Conservation (phyloP, 2,113 vertebrate genomes). For the Athene cunicularia region DNA sequence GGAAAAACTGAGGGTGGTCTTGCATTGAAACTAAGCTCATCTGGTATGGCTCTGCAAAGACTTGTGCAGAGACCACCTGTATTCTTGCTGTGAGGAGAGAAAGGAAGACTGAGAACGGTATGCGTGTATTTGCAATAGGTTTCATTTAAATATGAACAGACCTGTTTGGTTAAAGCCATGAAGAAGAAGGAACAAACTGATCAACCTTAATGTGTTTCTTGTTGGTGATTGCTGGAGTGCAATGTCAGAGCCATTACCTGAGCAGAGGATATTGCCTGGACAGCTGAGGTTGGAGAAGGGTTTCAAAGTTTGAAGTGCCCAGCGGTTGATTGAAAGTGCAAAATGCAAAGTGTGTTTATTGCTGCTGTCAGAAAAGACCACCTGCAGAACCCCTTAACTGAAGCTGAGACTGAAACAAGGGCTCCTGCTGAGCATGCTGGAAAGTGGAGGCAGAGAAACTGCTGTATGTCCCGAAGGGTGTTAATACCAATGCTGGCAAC, state of each 20-base stretch:
- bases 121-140: neutral
- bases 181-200: neutral
- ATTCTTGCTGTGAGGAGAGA: neutral
- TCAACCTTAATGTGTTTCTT: neutral
- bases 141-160: neutral
- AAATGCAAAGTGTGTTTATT: neutral
- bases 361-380: neutral
- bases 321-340: neutral
- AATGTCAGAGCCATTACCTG: neutral
- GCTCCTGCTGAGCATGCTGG: neutral
- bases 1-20: neutral
- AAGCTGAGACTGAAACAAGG: neutral
- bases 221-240: neutral
- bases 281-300: neutral
- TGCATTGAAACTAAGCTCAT: neutral
- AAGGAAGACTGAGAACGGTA: neutral
- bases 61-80: neutral
- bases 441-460: neutral
- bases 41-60: neutral
- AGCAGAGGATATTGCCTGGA: neutral
- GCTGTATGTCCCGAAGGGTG: neutral
- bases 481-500: neutral
- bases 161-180: neutral
- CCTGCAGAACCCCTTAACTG: neutral
- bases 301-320: neutral